Evolutionary conservation across 2,113 vertebrate species (phyloP).

Genomic region (Colossoma macropomum): DNA sequence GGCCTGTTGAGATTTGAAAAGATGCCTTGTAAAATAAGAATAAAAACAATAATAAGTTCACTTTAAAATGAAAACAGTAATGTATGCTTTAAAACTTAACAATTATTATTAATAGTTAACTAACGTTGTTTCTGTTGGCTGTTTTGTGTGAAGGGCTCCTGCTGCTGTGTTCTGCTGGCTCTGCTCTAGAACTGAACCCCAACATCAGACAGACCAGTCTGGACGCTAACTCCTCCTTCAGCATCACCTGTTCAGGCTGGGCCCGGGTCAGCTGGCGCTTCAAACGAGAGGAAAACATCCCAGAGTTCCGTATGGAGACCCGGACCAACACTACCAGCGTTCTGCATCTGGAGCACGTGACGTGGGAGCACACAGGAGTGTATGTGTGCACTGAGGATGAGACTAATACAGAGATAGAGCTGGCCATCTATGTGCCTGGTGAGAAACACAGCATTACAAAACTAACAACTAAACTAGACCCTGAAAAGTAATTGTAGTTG

Average conservation of each 20-base stretch:
- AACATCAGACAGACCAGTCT: slow-evolving; percentile 77
- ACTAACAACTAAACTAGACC: not conserved
- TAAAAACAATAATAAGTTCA: too few relatives aligned
- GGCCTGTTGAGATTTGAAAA: too few relatives aligned
- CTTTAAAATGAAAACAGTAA: too few relatives aligned
- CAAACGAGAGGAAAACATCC: slow-evolving; percentile 58
- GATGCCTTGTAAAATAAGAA: too few relatives aligned
- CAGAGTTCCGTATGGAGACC: slow-evolving; percentile 54
- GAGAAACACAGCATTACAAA: slow-evolving; percentile 22
- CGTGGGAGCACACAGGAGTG: slow-evolving; percentile 84
- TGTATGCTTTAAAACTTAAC: too few relatives aligned
- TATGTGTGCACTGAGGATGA: slow-evolving; percentile 79
- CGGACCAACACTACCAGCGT: slow-evolving; percentile 70
- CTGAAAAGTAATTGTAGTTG: too few relatives aligned
- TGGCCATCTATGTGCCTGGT: slow-evolving; percentile 93
- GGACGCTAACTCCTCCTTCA: slow-evolving; percentile 75
- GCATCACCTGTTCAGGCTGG: slow-evolving; percentile 80
- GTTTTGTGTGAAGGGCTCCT: slow-evolving; percentile 67
- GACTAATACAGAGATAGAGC: slow-evolving; percentile 64
- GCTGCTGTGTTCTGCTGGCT: slow-evolving; percentile 58
- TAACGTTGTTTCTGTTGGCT: slow-evolving; percentile 21
- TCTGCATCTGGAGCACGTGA: slow-evolving; percentile 80
- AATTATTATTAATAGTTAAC: not conserved
- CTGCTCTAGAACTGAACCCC: slow-evolving; percentile 77
- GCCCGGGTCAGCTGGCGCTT: slow-evolving; percentile 77